Percentiles rank a stretch among this genome's conserved stretches.
Evolutionary conservation across 2,888 invertebrate species (phyloP).

Genomic region (Drosophila meridiana): DNA sequence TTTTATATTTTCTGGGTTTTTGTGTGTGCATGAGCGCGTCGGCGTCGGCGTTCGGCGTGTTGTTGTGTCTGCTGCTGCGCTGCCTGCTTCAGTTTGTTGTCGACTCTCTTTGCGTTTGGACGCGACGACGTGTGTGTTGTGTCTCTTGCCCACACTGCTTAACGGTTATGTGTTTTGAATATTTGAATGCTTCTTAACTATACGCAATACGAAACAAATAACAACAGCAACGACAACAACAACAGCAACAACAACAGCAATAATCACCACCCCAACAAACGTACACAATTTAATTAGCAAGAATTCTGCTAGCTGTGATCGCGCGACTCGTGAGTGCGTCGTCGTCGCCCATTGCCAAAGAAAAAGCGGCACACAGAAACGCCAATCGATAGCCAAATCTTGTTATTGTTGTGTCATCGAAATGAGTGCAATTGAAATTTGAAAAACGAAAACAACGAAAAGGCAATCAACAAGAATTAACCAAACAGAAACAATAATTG

Average conservation of each 20-base stretch:
- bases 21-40: slow-evolving; percentile 47
- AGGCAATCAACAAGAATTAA: not conserved
- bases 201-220: slow-evolving; percentile 47
- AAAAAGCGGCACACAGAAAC: slow-evolving; percentile 32
- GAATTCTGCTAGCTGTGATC: slow-evolving; percentile 41
- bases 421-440: slow-evolving; percentile 56
- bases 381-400: slow-evolving; percentile 42
- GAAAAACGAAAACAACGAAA: slow-evolving; percentile 4
- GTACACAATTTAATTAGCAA: slow-evolving; percentile 55
- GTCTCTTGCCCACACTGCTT: slow-evolving; percentile 34
- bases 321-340: slow-evolving; percentile 41
- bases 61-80: slow-evolving; percentile 57
- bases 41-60: slow-evolving; percentile 47
- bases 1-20: no score
- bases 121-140: slow-evolving; percentile 42
- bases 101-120: slow-evolving; percentile 75
- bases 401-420: slow-evolving; percentile 42
- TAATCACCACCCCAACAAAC: slow-evolving; percentile 17
- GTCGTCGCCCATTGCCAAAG: slow-evolving; percentile 39
- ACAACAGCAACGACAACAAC: slow-evolving; percentile 18
- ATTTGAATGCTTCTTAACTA: slow-evolving; percentile 59
- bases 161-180: slow-evolving; percentile 60
- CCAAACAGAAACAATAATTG: slow-evolving; percentile 2
- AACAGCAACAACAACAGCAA: slow-evolving; percentile 16
- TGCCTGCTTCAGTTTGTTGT: slow-evolving; percentile 61